Evolutionary conservation across 2,888 invertebrate species (phyloP).

Genomic region (Gisinianus flammeolus): DNA sequence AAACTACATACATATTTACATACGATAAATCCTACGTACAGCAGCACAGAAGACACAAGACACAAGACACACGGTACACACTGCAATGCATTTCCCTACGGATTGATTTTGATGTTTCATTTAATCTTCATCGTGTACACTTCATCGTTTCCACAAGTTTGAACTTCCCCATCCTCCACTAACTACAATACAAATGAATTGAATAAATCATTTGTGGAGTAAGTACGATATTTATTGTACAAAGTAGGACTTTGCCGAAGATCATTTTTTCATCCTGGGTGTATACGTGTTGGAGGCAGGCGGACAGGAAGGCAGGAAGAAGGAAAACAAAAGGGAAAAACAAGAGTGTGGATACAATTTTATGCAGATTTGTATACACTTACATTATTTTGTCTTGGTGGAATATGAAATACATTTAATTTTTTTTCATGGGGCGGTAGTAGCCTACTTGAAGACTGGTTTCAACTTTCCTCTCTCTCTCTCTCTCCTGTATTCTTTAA

Average conservation of each 20-base stretch:
- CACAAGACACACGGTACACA: background rate
- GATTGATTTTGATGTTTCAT: no score
- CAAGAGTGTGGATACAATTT: background rate
- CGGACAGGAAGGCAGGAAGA: background rate
- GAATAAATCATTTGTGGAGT: no score
- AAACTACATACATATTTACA: no score
- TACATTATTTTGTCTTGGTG: background rate
- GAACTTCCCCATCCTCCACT: no score
- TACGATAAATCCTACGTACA: no score
- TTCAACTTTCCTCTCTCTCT: conserved; percentile 11
- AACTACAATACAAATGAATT: no score
- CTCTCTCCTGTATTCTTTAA: background rate
- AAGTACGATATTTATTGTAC: no score
- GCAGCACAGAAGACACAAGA: background rate
- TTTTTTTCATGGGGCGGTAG: background rate
- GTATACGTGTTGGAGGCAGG: background rate
- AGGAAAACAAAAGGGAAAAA: background rate
- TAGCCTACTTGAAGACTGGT: conserved; percentile 21
- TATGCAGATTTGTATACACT: no score
- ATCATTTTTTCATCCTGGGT: background rate
- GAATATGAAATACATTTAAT: conserved; percentile 2
- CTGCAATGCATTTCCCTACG: background rate
- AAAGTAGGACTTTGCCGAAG: no score
- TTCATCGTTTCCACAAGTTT: no score
- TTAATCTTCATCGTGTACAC: no score